Evolutionary conservation across 2,888 invertebrate species (phyloP), one percentile per base, ranked within the genome.

Genomic region (Sisyra nigra): DNA sequence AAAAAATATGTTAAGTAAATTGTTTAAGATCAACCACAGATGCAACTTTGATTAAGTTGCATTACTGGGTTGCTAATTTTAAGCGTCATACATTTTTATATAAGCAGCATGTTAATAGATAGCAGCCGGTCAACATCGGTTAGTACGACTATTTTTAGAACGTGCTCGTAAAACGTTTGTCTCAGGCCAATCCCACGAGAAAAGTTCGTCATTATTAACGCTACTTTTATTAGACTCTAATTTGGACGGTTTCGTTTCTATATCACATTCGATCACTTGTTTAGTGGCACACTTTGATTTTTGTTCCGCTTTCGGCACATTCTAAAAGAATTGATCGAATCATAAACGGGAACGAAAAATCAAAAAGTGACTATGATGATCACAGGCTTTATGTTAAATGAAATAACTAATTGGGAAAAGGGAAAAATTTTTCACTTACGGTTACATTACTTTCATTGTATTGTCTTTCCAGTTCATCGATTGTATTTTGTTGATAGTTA

Each of bases 201-300:
- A 46, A 61, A 61, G 61, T 59, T 62, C 62, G 47, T 58, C 60
- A 42, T 57, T 55, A 18, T 53, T 51, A 31, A 50, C 53, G 47
- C 54, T 58, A 33, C 54, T 53, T 46, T 54, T 24, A 24, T 24
- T 7, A 7, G 24, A 5, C 7, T 24, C 7, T 24, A 24, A 24
- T 24, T 24, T 24, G 24, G 24, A 24, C 24, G 24, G 24, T 24
- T 24, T 24, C 24, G 7, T 24, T 24, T 24, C 5, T 5, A 5
- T 24, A 24, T 24, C 24, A 24, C 24, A 24, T 24, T 24, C 24
- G 24, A 24, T 24, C 24, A 24, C 24, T 24, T n/a, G n/a, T n/a
- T 24, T 24, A 24, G 24, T 7, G 7, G 24, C 24, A 24, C 24
- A 24, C 3, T 24, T 24, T 24, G 24, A 24, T 24, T 24, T 24